Base-by-base conservation (phyloP, 2,888 invertebrate genomes). In the Balanococcus diminutus region DNA sequence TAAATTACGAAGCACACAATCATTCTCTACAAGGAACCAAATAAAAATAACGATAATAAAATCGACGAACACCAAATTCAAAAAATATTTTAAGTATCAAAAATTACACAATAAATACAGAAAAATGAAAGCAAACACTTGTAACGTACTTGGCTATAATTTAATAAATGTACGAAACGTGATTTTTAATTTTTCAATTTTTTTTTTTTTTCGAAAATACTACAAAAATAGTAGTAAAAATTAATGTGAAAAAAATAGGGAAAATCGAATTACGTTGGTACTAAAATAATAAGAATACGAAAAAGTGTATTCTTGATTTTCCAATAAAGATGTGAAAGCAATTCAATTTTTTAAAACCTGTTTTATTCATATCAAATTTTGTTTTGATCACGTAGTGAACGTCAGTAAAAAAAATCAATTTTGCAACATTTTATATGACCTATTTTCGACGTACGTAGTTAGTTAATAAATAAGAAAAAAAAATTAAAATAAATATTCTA, bases 51-150 rank as follows among this genome's bases (percentile, higher is more conserved):
- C 9, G 9, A 51, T 51, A 3, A 67, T 67, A 31, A 67, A 67
- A 67, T 67, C 25, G 11, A 67, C 28, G 28, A 67, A 67, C 67
- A 67, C 67, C 67, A 67, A 67, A 67, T 56, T 56, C 56, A 56
- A 22, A 56, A n/a, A 56, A 56, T 56, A n/a, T 42, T 22, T 56
- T 56, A 56, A 56, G 56, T 67, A 67, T 67, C 14, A 28, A 67
- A 67, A 25, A 67, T 31, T 67, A 67, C 67, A 28, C 28, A 67
- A 67, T 67, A 67, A 28, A 67, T 22, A 56, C 22, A 22, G 16
- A 22, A 56, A 56, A 56, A 56, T 56, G 56, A 56, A 56, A 56
- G 56, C 56, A 56, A 56, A 2, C 6, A 22, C 22, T 22, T 22
- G 11, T 1, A 56, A 9, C 3, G 2, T 8, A 22, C 22, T 2